phyloP scores from a whole-genome alignment of 1,140 invertebrate genomes.

The Ooceraea biroi region DNA sequence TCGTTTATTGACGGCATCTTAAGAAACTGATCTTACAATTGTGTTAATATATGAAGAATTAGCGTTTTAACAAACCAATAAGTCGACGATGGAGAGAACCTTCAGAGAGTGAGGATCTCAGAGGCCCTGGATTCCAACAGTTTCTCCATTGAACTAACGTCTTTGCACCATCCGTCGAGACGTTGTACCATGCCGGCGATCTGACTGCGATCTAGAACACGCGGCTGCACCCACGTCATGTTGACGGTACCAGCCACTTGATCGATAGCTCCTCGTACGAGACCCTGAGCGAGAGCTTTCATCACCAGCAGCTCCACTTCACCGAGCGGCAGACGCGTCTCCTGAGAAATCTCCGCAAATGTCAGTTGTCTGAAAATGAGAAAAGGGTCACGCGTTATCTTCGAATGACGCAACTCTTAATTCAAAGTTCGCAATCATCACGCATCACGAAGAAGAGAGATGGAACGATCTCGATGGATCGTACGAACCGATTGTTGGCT shows the following conservation, averaged over 20 bases:
- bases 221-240: conserved; percentile 94
- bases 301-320: conserved; percentile 98
- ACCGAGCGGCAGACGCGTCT: conserved; percentile 92
- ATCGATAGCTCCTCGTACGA: conserved; percentile 98
- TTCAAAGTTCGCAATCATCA: neutral
- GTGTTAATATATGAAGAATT: conserved; percentile 6
- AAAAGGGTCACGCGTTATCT: conserved; percentile 2
- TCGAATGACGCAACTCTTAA: conserved; percentile 27
- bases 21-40: conserved; percentile 35
- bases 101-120: conserved; percentile 93
- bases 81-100: neutral
- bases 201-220: conserved; percentile 93
- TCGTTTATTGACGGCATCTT: conserved; percentile 32
- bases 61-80: conserved; percentile 19
- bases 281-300: conserved; percentile 98
- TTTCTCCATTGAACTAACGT: conserved; percentile 93
- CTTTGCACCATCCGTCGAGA: conserved; percentile 93
- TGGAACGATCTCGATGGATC: conserved; percentile 1
- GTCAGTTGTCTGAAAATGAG: conserved; percentile 90
- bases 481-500: conserved; percentile 88
- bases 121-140: conserved; percentile 93
- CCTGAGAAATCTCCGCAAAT: conserved; percentile 96
- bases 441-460: neutral
- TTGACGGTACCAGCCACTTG: conserved; percentile 94
- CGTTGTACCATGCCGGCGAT: conserved; percentile 93